Percentiles rank a stretch among this genome's conserved stretches.
Conservation (phyloP, 1,140 invertebrate species). For the Carposina sasakii region DNA sequence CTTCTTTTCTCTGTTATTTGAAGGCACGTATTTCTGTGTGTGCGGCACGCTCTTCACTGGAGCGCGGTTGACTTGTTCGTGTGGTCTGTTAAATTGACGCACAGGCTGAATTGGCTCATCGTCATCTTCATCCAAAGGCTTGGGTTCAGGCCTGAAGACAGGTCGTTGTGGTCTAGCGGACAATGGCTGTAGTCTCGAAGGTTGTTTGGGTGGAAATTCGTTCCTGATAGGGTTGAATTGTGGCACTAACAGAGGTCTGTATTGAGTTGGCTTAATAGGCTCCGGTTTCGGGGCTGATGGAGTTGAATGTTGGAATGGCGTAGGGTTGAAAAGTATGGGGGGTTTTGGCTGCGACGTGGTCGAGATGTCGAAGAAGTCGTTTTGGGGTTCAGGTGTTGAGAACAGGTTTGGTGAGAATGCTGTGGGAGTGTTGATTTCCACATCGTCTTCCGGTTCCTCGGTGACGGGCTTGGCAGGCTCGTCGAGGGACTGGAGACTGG, state of each 20-base stretch:
- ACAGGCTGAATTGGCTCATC: constrained; percentile 57
- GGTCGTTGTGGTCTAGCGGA: constrained; percentile 66
- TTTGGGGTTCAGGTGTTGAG: constrained; percentile 58
- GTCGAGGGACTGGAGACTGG: constrained; percentile 68
- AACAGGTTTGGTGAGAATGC: constrained; percentile 49
- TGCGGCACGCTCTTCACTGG: constrained; percentile 52
- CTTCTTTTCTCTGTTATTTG: constrained; percentile 72
- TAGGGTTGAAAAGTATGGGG: constrained; percentile 51
- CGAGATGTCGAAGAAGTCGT: constrained; percentile 60
- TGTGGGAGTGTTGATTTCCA: constrained; percentile 62
- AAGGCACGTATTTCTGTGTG: constrained; percentile 51
- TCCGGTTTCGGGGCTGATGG: constrained; percentile 47
- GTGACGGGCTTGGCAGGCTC: constrained; percentile 73
- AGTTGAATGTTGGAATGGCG: constrained; percentile 51
- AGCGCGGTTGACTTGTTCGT: constrained; percentile 60
- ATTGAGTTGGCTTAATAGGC: constrained; percentile 55
- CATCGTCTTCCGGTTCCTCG: constrained; percentile 73
- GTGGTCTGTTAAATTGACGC: constrained; percentile 60
- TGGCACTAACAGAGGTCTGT: constrained; percentile 42
- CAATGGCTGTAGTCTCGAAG: constrained; percentile 59
- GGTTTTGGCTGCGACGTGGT: constrained; percentile 66
- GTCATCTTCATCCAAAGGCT: constrained; percentile 54
- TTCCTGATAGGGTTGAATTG: constrained; percentile 55
- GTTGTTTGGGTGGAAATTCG: constrained; percentile 44
- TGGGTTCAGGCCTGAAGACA: constrained; percentile 64